phyloP scores from a whole-genome alignment of 2,113 vertebrate genomes.

The Spheniscus mendiculus region DNA sequence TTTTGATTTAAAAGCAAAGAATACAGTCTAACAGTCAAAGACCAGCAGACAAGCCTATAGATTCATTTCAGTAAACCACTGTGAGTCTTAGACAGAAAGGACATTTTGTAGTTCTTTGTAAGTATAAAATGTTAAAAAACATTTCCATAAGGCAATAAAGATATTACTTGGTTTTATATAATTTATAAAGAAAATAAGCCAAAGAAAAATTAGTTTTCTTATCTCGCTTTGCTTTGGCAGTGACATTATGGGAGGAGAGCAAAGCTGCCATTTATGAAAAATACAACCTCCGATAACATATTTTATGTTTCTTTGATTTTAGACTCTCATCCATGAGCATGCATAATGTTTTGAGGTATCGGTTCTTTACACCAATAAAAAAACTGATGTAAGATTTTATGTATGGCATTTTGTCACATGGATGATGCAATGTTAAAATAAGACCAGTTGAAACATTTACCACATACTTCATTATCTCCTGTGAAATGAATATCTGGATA shows the following conservation, averaged over 20 bases:
- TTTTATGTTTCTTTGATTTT: conserved; percentile 58
- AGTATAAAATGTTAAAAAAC: not conserved
- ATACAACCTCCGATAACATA: not conserved
- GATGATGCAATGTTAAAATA: conserved; percentile 31
- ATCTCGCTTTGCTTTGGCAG: conserved; percentile 7
- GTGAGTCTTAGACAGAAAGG: not conserved
- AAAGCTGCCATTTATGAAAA: conserved; percentile 55
- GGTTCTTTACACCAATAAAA: conserved; percentile 49
- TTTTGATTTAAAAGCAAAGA: not conserved
- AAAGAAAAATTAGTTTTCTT: conserved; percentile 37
- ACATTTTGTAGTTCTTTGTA: conserved; percentile 11
- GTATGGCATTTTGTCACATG: conserved; percentile 28
- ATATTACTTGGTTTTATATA: not conserved
- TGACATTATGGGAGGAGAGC: conserved; percentile 17
- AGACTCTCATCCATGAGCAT: conserved; percentile 22
- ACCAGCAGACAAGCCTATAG: not conserved
- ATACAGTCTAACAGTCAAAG: not conserved
- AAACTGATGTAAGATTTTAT: conserved; percentile 1
- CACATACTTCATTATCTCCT: conserved; percentile 35
- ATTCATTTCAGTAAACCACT: not conserved
- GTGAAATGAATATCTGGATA: conserved; percentile 64
- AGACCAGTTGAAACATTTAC: conserved; percentile 52
- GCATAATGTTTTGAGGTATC: conserved; percentile 37
- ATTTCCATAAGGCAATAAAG: not conserved
- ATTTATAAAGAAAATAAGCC: conserved; percentile 31